A percentile compares a stretch with the other conserved stretches of the same genome.
Conservation (phyloP, 2,113 vertebrate species). For the Oncorhynchus masou region DNA sequence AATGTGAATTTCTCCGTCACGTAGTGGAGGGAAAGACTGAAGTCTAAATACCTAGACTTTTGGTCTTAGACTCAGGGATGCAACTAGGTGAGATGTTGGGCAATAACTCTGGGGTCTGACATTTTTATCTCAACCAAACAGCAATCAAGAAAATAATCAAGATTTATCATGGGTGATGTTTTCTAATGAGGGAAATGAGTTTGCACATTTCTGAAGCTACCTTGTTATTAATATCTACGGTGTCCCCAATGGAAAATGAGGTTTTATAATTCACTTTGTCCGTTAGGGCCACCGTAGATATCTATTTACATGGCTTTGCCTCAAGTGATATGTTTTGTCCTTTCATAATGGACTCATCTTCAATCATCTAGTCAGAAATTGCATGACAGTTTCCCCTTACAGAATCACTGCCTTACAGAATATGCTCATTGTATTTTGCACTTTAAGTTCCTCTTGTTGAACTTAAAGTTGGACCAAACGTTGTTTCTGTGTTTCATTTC, state of each 20-base stretch:
- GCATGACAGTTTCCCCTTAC: neutral
- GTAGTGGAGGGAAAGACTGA: neutral
- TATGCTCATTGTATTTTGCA: neutral
- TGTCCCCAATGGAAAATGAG: neutral
- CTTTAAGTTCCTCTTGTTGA: neutral
- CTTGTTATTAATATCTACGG: neutral
- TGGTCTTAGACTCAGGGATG: constrained; percentile 46
- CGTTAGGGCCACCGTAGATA: neutral
- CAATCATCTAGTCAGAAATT: too few relatives aligned
- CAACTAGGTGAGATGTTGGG: neutral
- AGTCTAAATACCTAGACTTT: neutral
- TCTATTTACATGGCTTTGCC: neutral
- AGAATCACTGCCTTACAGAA: neutral
- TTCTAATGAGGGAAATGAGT: too few relatives aligned
- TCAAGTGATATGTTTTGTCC: neutral
- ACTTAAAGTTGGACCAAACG: constrained; percentile 1
- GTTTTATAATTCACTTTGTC: neutral
- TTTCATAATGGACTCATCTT: neutral
- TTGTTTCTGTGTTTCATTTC: neutral
- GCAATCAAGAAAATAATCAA: neutral
- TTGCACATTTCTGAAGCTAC: neutral
- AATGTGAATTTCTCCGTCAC: constrained; percentile 34
- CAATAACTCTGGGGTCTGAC: neutral
- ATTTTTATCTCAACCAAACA: neutral
- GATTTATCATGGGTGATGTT: neutral